Evolutionary conservation across 2,888 invertebrate species (phyloP).

Genomic region (Nymphalis polychloros): DNA sequence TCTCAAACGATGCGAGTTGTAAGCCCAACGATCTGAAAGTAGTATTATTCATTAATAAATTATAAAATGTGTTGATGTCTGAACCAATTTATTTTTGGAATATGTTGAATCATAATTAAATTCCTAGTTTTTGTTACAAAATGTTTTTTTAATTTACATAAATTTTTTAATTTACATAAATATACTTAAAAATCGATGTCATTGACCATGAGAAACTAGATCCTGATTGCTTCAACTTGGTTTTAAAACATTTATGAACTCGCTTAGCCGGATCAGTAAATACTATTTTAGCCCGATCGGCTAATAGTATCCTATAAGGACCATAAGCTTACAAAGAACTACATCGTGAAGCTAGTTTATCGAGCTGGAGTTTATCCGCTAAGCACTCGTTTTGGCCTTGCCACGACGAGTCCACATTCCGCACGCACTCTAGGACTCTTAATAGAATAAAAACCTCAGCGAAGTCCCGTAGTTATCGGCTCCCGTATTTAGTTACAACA

Average conservation of each 20-base stretch:
- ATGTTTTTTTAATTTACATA: too few relatives aligned
- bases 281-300: slow-evolving; percentile 60
- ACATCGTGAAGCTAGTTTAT: slow-evolving; percentile 64
- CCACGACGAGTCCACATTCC: slow-evolving; percentile 70
- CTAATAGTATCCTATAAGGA: slow-evolving; percentile 62
- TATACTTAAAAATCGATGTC: slow-evolving; percentile 14
- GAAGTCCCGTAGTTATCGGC: slow-evolving; percentile 40
- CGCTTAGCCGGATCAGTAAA: slow-evolving; percentile 52
- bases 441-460: slow-evolving; percentile 59
- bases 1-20: slow-evolving; percentile 92
- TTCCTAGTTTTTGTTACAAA: not conserved
- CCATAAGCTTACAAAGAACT: slow-evolving; percentile 61
- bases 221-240: slow-evolving; percentile 23
- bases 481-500: slow-evolving; percentile 38
- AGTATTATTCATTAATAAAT: slow-evolving; percentile 18
- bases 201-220: slow-evolving; percentile 33
- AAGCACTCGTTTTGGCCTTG: slow-evolving; percentile 70
- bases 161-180: too few relatives aligned
- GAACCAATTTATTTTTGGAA: not conserved
- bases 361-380: slow-evolving; percentile 73
- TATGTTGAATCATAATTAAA: not conserved
- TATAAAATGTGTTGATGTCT: not conserved
- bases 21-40: slow-evolving; percentile 87
- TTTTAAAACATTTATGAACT: slow-evolving; percentile 45
- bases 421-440: slow-evolving; percentile 63